Evolutionary conservation across 2,888 invertebrate genomes (phyloP).

Genomic region (Eupithecia tripunctaria): DNA sequence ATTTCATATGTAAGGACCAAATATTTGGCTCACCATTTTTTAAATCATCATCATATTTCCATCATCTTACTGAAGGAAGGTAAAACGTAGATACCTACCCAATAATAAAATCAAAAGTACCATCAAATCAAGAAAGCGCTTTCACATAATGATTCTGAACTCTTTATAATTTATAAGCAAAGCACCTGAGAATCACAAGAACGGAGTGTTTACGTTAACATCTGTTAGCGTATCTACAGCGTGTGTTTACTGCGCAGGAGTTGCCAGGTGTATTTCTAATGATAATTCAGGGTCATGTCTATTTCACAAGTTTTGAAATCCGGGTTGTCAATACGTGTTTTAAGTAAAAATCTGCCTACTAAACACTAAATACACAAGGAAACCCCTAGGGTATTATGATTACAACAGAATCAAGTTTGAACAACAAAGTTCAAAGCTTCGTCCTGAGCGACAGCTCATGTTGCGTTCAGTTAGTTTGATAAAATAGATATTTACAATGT

Average conservation of each 20-base stretch:
- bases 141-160: conserved; percentile 13
- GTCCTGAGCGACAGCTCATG: not conserved
- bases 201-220: conserved; percentile 19
- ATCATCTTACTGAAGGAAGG: not conserved
- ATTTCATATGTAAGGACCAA: too few species aligned
- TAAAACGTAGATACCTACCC: not conserved
- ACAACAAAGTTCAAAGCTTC: not conserved
- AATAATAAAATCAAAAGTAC: not conserved
- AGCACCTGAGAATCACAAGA: conserved; percentile 15
- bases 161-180: conserved; percentile 13
- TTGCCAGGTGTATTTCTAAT: conserved; percentile 19
- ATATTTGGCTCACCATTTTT: too few species aligned
- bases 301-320: not conserved
- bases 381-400: not conserved
- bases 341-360: not conserved
- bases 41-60: too few species aligned
- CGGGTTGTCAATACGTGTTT: not conserved
- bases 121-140: not conserved
- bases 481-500: not conserved
- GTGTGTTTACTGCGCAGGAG: conserved; percentile 17
- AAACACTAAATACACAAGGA: not conserved
- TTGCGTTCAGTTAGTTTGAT: not conserved
- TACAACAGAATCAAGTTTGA: not conserved
- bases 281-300: conserved; percentile 6
- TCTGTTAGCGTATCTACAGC: conserved; percentile 15